A percentile compares a stretch with the other conserved stretches of the same genome.
phyloP scores from a whole-genome alignment of 1,140 invertebrate species.

The Thereuonema tuberculata region DNA sequence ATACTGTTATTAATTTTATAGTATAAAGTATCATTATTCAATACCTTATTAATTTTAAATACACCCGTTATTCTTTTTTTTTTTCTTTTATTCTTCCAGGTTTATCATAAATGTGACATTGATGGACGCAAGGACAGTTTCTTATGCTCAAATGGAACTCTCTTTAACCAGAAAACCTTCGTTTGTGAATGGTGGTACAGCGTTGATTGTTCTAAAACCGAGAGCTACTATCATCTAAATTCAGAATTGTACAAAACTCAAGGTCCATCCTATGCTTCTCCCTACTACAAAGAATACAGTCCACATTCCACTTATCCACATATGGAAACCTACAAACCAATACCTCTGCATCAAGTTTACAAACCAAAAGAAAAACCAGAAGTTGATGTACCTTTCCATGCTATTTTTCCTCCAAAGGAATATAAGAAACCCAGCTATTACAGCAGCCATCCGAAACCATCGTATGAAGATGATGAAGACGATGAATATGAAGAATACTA shows the following conservation, averaged over 20 bases:
- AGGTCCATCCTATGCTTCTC: background rate
- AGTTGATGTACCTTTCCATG: background rate
- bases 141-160: conserved; percentile 55
- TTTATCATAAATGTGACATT: conserved; percentile 62
- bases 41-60: too few species aligned
- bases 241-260: conserved; percentile 10
- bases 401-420: background rate
- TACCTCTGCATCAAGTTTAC: background rate
- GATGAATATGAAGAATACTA: background rate
- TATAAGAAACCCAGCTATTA: background rate
- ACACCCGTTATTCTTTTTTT: conserved; percentile 3
- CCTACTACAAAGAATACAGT: background rate
- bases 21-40: too few species aligned
- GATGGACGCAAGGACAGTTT: conserved; percentile 56
- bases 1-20: too few species aligned
- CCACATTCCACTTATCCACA: background rate
- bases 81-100: conserved; percentile 30
- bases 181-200: conserved; percentile 69
- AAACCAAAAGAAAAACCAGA: too few species aligned
- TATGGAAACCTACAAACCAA: background rate
- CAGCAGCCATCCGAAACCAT: background rate
- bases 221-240: conserved; percentile 50
- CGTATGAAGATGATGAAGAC: background rate
- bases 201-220: conserved; percentile 56
- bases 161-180: conserved; percentile 62